phyloP scores from a whole-genome alignment of 1,140 invertebrate genomes.

The Amyelois transitella region DNA sequence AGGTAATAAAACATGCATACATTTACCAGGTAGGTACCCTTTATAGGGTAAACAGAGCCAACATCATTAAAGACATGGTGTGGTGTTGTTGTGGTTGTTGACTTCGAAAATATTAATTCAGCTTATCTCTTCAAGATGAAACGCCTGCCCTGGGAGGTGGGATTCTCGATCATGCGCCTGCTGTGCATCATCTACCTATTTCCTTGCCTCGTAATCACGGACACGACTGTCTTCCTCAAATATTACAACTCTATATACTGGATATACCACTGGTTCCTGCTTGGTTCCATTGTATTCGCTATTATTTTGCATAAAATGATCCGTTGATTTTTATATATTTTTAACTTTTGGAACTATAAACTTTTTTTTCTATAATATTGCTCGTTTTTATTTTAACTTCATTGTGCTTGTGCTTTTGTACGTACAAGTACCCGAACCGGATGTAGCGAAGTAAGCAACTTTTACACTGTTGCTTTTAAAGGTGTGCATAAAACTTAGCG shows the following conservation, averaged over 20 bases:
- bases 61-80: too few relatives aligned
- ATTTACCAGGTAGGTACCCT: conserved; percentile 2
- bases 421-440: background rate
- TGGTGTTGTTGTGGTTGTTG: too few relatives aligned
- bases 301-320: background rate
- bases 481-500: too few relatives aligned
- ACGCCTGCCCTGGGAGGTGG: conserved; percentile 52
- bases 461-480: too few relatives aligned
- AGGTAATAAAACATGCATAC: conserved; percentile 25
- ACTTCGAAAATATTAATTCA: too few relatives aligned
- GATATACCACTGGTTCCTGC: conserved; percentile 48
- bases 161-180: conserved; percentile 58
- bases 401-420: background rate
- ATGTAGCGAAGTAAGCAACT: too few relatives aligned
- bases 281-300: background rate
- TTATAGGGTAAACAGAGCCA: too few relatives aligned
- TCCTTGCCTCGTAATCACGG: conserved; percentile 43
- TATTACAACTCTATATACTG: conserved; percentile 66
- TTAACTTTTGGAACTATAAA: background rate
- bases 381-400: background rate
- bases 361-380: too few relatives aligned
- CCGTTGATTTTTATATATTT: background rate
- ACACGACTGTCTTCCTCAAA: conserved; percentile 26
- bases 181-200: conserved; percentile 57
- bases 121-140: conserved; percentile 57